These are phyloP conservation scores for Drosophila tripunctata DNA, from an alignment of 2,888 invertebrate genomes.

Conservation along the genomic window DNA sequence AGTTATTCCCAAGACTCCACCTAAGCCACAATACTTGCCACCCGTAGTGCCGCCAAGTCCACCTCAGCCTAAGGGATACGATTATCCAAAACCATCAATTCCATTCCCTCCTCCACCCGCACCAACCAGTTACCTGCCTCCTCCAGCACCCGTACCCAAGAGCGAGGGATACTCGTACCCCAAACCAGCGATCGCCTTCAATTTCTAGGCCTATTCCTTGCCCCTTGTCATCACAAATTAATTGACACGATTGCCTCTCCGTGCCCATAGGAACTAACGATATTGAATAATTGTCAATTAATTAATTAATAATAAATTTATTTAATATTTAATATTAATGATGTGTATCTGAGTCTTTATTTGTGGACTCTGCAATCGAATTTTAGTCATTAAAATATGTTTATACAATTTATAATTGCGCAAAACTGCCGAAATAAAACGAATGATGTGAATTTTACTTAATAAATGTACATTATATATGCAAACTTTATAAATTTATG, in stretches of 20 bases:
- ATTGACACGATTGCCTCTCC: constrained; percentile 74
- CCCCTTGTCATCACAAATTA: constrained; percentile 47
- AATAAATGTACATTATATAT: not conserved
- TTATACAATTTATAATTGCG: constrained; percentile 61
- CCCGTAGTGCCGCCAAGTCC: constrained; percentile 24
- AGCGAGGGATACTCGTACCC: constrained; percentile 73
- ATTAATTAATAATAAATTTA: constrained; percentile 73
- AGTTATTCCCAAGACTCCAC: constrained; percentile 21
- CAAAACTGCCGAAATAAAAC: constrained; percentile 65
- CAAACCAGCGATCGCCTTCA: constrained; percentile 68
- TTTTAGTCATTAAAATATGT: constrained; percentile 81
- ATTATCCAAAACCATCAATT: constrained; percentile 55
- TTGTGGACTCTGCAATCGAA: constrained; percentile 62
- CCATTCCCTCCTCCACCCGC: constrained; percentile 46
- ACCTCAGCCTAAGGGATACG: constrained; percentile 48
- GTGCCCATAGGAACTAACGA: constrained; percentile 77
- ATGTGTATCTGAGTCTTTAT: constrained; percentile 62
- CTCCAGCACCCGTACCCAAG: constrained; percentile 55
- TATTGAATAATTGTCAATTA: constrained; percentile 76
- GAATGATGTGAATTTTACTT: constrained; percentile 41
- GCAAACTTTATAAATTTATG: no score
- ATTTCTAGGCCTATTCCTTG: constrained; percentile 53
- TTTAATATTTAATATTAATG: constrained; percentile 73
- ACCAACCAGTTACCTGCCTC: constrained; percentile 43
- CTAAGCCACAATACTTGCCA: constrained; percentile 32